These are phyloP conservation scores for Hemiscyllium ocellatum DNA, from an alignment of 2,113 vertebrate species.

Conservation along the genomic window DNA sequence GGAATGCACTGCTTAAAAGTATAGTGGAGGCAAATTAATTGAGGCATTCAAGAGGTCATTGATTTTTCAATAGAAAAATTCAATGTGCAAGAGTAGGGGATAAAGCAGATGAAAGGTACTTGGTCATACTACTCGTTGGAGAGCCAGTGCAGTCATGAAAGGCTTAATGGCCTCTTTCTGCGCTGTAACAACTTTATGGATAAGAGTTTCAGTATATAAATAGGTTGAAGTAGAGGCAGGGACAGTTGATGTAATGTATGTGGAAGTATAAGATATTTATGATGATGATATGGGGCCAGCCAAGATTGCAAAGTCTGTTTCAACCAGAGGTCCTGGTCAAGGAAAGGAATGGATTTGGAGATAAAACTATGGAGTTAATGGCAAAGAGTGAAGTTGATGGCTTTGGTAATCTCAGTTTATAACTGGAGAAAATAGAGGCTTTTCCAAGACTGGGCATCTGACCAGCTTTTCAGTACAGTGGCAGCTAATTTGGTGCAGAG, in stretches of 20 bases:
- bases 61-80: too few relatives aligned
- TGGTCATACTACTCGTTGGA: too few relatives aligned
- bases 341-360: neutral
- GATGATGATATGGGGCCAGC: neutral
- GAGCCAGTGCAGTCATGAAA: too few relatives aligned
- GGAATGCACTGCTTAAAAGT: too few relatives aligned
- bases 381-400: neutral
- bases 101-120: too few relatives aligned
- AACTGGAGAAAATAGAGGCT: neutral
- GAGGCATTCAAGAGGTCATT: too few relatives aligned
- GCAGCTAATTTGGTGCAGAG: neutral
- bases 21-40: too few relatives aligned
- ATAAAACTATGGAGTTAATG: neutral
- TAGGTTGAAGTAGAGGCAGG: neutral
- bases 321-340: neutral
- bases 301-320: neutral
- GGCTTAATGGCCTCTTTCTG: too few relatives aligned
- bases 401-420: neutral
- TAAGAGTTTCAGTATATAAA: neutral
- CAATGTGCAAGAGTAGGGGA: too few relatives aligned
- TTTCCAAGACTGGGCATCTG: neutral
- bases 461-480: neutral
- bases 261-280: neutral
- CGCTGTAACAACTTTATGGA: neutral
- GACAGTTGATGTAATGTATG: neutral